These are phyloP conservation scores for Uropsilus gracilis DNA, from an alignment of 2,113 vertebrate genomes.

Conservation along the genomic window DNA sequence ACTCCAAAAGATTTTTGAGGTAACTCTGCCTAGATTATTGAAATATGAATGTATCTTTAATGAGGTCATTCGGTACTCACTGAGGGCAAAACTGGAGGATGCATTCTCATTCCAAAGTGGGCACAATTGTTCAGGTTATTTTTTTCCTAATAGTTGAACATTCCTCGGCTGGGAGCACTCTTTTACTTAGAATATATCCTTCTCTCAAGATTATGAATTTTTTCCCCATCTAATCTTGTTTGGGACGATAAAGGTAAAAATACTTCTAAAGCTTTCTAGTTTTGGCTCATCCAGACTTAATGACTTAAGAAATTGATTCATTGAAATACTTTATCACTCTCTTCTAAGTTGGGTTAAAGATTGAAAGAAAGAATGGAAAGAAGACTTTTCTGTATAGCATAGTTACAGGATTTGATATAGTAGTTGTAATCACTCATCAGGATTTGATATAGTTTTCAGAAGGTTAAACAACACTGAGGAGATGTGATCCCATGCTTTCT, in stretches of 20 bases:
- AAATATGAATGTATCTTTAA: not conserved
- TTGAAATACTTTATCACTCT: conserved; percentile 16
- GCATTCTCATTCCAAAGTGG: not conserved
- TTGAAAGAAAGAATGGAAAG: not conserved
- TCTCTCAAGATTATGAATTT: not conserved
- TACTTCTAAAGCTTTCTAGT: conserved; percentile 4
- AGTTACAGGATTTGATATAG: not conserved
- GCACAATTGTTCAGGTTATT: not conserved
- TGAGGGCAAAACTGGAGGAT: not conserved
- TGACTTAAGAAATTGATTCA: not conserved
- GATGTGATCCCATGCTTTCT: no score
- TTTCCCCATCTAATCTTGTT: not conserved
- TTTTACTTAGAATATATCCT: conserved; percentile 4
- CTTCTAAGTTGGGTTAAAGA: not conserved
- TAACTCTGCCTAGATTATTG: not conserved
- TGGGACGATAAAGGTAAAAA: not conserved
- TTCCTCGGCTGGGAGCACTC: not conserved
- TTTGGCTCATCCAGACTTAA: not conserved
- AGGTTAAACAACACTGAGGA: not conserved
- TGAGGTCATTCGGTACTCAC: not conserved
- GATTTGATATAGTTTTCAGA: conserved; percentile 2
- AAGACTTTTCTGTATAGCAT: not conserved
- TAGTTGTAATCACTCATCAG: no score
- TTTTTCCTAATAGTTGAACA: not conserved
- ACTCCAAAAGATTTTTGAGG: not conserved